Conservation (phyloP, 2,113 vertebrate species). For the Planiliza haematocheilus region DNA sequence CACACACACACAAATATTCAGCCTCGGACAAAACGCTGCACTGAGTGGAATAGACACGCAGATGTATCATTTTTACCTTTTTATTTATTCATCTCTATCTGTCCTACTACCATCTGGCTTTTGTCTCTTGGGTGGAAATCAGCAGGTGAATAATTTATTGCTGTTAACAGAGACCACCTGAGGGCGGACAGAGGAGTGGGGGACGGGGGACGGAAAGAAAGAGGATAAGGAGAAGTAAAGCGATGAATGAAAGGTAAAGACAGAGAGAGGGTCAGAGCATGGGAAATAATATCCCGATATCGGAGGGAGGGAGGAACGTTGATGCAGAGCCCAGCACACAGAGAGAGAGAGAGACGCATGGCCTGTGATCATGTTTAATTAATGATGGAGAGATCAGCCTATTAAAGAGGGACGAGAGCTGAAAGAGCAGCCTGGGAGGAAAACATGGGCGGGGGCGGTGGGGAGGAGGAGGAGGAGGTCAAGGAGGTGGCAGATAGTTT, state of each 20-base stretch:
- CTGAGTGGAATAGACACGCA: slow-evolving; percentile 3
- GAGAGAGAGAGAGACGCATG: slow-evolving; percentile 34
- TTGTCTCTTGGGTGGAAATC: slow-evolving; percentile 59
- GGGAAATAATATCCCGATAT: slow-evolving; percentile 32
- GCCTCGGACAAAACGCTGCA: slow-evolving; percentile 29
- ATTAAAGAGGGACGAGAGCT: slow-evolving; percentile 57
- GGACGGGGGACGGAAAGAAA: slow-evolving; percentile 16
- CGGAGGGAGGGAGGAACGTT: slow-evolving; percentile 4
- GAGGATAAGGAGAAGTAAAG: slow-evolving; percentile 16
- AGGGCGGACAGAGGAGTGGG: slow-evolving; percentile 19
- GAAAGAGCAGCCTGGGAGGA: slow-evolving; percentile 42
- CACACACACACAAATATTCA: slow-evolving; percentile 5
- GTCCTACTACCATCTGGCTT: slow-evolving; percentile 49
- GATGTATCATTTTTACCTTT: slow-evolving; percentile 66
- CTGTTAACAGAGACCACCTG: slow-evolving; percentile 67
- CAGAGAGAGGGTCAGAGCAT: not conserved
- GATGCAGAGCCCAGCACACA: slow-evolving; percentile 28
- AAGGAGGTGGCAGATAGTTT: slow-evolving; percentile 26
- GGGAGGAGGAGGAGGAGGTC: slow-evolving; percentile 19
- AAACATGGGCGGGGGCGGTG: not conserved
- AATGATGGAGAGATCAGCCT: slow-evolving; percentile 51
- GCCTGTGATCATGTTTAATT: slow-evolving; percentile 64
- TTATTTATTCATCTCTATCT: slow-evolving; percentile 73
- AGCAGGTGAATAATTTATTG: slow-evolving; percentile 70
- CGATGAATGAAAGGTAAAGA: not conserved